Base-by-base conservation (phyloP, 1,140 invertebrate species). In the Caenorhabditis inopinata region DNA sequence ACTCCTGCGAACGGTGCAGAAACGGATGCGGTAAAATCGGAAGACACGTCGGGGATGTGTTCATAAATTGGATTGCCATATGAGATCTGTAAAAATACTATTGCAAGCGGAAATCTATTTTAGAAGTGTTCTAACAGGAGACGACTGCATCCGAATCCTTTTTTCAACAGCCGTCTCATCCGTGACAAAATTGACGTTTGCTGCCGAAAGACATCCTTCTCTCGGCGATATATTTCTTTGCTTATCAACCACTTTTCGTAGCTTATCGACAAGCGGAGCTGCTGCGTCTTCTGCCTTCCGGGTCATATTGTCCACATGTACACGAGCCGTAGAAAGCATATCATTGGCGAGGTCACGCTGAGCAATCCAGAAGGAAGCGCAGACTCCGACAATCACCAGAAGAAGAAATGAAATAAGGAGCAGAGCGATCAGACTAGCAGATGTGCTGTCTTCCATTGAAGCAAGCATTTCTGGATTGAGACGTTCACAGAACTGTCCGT, bases 161-260 rank as follows among this genome's bases (percentile, higher is more conserved):
- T n/a, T 38, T 32, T 68, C 58, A 3, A 32, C 58, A 68, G 29
- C n/a, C 21, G 58, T 68, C 58, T 68, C 58, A 42, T 68, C 29
- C 3, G 58, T 38, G 9, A 68, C 58, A 12, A 68, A 68, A n/a
- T 68, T 38, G n/a, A 68, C 58, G 25, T 68, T 68, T 68, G 58
- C 38, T 68, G 58, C 58, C 32, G 58, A 38, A 14, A 32, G 27
- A 35, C 58, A 68, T 3, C 58, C 58, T 18, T 38, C 58, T 38
- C 32, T 38, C 23, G 58, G 58, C 23, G 58, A 42, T 38, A 32
- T 16, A 18, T 18, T 68, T 21, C 14, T 32, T n/a, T 35, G 58
- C 32, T 11, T 68, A 42, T 68, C 58, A 16, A 32, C n/a, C 1
- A 68, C 58, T 12, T 38, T 38, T 35, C 32, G 27, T 18, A 68